Conservation (phyloP, 1,140 invertebrate species). For the Penaeus indicus region DNA sequence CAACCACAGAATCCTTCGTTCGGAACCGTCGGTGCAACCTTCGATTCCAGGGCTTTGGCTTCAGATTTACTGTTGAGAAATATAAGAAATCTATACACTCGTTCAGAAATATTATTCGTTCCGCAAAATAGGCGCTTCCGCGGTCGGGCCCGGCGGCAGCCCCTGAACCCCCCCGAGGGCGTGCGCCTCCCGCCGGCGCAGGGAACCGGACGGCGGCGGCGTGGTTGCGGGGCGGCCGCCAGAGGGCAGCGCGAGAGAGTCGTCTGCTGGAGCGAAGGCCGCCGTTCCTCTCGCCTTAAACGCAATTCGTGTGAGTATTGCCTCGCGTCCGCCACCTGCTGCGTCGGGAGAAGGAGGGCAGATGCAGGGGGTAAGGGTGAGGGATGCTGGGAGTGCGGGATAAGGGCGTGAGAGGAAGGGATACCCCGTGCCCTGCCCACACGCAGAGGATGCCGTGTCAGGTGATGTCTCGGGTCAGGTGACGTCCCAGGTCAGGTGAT, state of each 20-base stretch:
- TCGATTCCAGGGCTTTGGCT: no score
- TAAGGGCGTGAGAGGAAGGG: neutral
- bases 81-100: no score
- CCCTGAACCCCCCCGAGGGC: no score
- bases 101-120: no score
- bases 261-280: conserved; percentile 43
- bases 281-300: conserved; percentile 43
- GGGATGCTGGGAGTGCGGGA: neutral
- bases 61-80: no score
- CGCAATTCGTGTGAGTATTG: conserved; percentile 53
- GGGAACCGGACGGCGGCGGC: neutral
- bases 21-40: no score
- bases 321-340: neutral
- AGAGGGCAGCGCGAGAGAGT: conserved; percentile 47
- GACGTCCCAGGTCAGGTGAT: neutral
- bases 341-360: no score
- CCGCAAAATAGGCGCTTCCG: no score
- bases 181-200: neutral
- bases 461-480: no score
- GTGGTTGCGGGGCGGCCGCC: neutral
- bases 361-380: neutral
- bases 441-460: no score
- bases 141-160: no score
- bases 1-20: conserved; percentile 21
- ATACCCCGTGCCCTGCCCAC: neutral